These are phyloP conservation scores for Euura saliciscinereae DNA, from an alignment of 1,140 invertebrate genomes.

Conservation along the genomic window DNA sequence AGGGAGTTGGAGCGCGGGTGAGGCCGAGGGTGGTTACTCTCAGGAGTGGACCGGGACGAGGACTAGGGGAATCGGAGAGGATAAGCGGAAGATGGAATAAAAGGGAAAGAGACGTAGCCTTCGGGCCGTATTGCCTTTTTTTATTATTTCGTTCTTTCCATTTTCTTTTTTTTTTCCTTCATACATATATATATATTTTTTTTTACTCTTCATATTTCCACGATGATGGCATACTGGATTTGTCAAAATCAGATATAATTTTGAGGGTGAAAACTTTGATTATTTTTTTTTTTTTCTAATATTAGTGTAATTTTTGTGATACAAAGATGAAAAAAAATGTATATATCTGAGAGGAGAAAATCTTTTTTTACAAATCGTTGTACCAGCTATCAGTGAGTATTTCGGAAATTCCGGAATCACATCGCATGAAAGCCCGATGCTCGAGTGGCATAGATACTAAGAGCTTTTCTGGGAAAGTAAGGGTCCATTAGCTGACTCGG, in stretches of 20 bases:
- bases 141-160: background rate
- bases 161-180: background rate
- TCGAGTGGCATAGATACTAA: constrained; percentile 53
- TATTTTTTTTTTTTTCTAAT: too few species aligned
- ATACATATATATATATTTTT: too few species aligned
- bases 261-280: background rate
- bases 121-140: background rate
- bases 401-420: constrained; percentile 45
- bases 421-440: constrained; percentile 47
- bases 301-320: too few species aligned
- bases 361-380: constrained; percentile 1
- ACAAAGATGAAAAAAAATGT: background rate
- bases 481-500: constrained; percentile 60
- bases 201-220: too few species aligned
- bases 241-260: background rate
- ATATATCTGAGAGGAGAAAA: constrained; percentile 9
- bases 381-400: background rate
- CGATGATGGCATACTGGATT: too few species aligned
- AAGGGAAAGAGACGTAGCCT: constrained; percentile 9
- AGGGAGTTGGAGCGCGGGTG: constrained; percentile 13
- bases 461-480: constrained; percentile 56
- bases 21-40: constrained; percentile 28
- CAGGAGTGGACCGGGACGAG: constrained; percentile 35
- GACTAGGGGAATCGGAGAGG: constrained; percentile 22
- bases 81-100: constrained; percentile 33